Conservation (phyloP, 2,113 vertebrate species). For the Nicator chloris region DNA sequence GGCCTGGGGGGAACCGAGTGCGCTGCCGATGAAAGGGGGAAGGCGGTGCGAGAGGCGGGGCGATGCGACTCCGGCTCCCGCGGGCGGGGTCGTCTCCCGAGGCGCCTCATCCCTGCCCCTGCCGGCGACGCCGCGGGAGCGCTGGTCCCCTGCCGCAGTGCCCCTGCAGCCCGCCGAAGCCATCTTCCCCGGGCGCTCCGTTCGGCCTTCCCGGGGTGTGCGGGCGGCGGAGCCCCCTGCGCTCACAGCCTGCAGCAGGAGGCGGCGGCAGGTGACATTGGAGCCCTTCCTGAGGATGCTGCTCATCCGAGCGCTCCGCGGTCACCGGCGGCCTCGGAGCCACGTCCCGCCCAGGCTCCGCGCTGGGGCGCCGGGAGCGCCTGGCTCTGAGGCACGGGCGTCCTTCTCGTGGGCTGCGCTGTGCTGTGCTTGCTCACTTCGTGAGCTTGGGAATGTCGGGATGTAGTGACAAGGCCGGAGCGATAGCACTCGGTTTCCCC, state of each 20-base stretch:
- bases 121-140: neutral
- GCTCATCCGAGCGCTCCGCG: neutral
- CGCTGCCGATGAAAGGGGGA: neutral
- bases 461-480: neutral
- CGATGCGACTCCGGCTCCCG: neutral
- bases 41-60: neutral
- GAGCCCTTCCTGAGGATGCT: neutral
- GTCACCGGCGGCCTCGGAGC: neutral
- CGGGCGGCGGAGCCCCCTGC: neutral
- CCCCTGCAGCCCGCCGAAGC: neutral
- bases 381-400: neutral
- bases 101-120: neutral
- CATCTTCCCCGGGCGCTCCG: neutral
- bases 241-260: neutral
- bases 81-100: neutral
- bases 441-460: neutral
- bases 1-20: accelerated
- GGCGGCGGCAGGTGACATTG: neutral
- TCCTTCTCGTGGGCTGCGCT: too few species aligned
- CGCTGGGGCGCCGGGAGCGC: neutral
- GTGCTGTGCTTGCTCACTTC: accelerated
- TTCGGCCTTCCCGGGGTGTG: neutral
- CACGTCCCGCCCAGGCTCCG: neutral
- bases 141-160: neutral
- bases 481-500: too few species aligned